phyloP scores from a whole-genome alignment of 1,140 invertebrate species.

The Berghia stephanieae region DNA sequence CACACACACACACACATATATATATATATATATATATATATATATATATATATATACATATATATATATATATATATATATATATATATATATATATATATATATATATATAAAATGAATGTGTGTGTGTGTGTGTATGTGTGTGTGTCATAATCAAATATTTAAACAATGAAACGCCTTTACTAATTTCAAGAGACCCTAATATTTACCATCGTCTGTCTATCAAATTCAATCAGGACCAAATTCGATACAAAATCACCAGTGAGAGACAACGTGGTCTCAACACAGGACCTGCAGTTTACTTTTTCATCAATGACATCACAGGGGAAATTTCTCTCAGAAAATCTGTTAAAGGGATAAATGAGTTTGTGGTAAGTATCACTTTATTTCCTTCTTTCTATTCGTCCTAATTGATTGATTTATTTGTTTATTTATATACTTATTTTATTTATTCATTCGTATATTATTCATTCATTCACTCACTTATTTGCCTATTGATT shows the following conservation, averaged over 20 bases:
- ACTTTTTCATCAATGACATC: conserved; percentile 83
- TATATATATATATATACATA: neutral
- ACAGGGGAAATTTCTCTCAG: conserved; percentile 81
- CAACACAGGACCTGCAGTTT: conserved; percentile 74
- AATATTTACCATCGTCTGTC: conserved; percentile 29
- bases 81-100: neutral
- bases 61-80: neutral
- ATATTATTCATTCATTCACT: too few species aligned
- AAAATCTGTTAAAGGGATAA: conserved; percentile 81
- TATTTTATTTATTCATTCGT: too few species aligned
- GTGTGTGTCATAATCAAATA: neutral
- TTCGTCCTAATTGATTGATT: too few species aligned
- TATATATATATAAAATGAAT: neutral
- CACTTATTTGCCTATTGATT: too few species aligned
- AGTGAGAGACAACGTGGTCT: conserved; percentile 65
- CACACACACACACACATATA: neutral
- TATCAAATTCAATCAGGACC: conserved; percentile 43
- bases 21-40: neutral
- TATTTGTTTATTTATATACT: too few species aligned
- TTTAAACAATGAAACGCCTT: neutral
- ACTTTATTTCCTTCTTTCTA: too few species aligned
- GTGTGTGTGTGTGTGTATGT: conserved; percentile 1
- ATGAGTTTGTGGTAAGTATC: conserved; percentile 79
- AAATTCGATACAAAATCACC: conserved; percentile 84
- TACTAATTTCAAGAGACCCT: neutral